Evolutionary conservation across 2,113 vertebrate species (phyloP), one percentile per base, ranked within the genome.

Genomic region (Sander lucioperca): DNA sequence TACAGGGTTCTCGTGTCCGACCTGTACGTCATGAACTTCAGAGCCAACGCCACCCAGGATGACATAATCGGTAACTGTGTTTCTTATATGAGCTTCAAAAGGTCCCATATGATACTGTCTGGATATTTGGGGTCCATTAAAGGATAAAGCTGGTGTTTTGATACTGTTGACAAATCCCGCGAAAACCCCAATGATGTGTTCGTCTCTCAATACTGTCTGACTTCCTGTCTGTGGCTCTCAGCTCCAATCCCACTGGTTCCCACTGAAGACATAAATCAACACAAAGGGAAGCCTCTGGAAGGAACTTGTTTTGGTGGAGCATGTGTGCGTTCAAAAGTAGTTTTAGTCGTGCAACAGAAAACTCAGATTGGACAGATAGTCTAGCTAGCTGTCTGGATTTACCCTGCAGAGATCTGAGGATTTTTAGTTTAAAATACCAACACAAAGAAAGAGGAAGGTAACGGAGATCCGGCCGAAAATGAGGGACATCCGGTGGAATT

Each of bases 1-100:
- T 97, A 90, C 90, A 66, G 81, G 18, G 96, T 97, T 39, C 43
- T 88, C 0, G 91, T 95, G 81, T 97, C 96, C 0, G 96, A 97
- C 90, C 95, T 97, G 6, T 97, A 96, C 43, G 83, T 88, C 70
- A 93, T 93, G 92, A 92, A 92, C 18, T 95, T 95, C 86, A 88
- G 39, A 69, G 87, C 92, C 57, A 68, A 4, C 19, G 80, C 92
- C 50, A 95, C 92, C 0, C 48, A 15, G n/a, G 89, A 91, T 1
- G 94, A 96, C 85, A 80, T 95, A 43, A 92, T 65, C 30, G 94
- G 93, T 94, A 68, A 82, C 47, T 36, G 19, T 10, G 43, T 21
- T 33, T 53, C 48, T 53, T 53, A 6, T 6, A 50, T 27, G 25
- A 48, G 15, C 45, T 47, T 48, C 1, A 47, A 10, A 30, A 9